These are phyloP conservation scores for Astyanax mexicanus DNA, from an alignment of 2,797 vertebrate genomes.

Conservation along the genomic window DNA sequence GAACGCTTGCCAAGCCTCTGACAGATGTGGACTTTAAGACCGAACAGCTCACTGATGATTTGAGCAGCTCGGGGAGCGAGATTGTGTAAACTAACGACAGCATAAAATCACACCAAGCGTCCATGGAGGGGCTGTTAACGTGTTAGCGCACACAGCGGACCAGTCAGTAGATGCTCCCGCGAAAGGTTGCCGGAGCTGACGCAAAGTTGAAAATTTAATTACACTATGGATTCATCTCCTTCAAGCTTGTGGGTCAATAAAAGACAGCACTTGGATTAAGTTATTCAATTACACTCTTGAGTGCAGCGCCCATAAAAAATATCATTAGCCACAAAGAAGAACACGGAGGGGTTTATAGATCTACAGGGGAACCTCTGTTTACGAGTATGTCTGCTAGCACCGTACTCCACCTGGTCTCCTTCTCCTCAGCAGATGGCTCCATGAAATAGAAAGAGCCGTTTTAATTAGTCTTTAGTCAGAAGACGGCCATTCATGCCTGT, in stretches of 20 bases:
- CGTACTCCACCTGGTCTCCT: constrained; percentile 69
- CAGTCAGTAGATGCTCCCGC: constrained; percentile 2
- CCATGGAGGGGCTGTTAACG: constrained; percentile 42
- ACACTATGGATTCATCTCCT: constrained; percentile 40
- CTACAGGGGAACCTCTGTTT: constrained; percentile 48
- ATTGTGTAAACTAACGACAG: constrained; percentile 21
- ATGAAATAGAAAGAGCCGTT: constrained; percentile 76
- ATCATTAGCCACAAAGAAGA: constrained; percentile 50
- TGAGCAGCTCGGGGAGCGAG: constrained; percentile 12
- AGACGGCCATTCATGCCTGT: constrained; percentile 52
- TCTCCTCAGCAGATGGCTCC: constrained; percentile 74
- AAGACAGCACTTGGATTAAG: constrained; percentile 36
- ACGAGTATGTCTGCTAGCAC: constrained; percentile 64
- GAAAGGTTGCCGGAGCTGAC: constrained; percentile 31
- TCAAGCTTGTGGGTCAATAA: constrained; percentile 49
- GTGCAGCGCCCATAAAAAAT: constrained; percentile 47
- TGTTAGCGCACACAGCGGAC: constrained; percentile 34
- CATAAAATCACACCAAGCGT: constrained; percentile 34
- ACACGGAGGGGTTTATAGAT: constrained; percentile 49
- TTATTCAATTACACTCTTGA: constrained; percentile 52
- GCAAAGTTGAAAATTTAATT: constrained; percentile 50
- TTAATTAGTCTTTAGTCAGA: constrained; percentile 77
- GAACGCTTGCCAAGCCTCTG: not conserved
- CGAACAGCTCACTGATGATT: constrained; percentile 24
- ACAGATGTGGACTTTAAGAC: constrained; percentile 43